These are phyloP conservation scores for Oxyruncus cristatus DNA, from an alignment of 2,113 vertebrate genomes.

Conservation along the genomic window DNA sequence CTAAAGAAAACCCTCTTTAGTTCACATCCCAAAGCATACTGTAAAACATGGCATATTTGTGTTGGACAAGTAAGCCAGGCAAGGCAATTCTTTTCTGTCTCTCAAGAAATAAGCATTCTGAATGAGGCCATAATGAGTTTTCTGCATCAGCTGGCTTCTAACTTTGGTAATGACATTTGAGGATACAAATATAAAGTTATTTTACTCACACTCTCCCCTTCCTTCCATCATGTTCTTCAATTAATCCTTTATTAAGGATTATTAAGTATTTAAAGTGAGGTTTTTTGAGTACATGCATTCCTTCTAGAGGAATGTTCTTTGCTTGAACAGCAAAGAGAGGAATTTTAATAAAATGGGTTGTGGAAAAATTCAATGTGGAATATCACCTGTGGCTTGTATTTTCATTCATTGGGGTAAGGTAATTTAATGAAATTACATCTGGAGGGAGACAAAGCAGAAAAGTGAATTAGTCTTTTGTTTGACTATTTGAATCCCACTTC, in stretches of 20 bases:
- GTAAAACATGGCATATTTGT: background rate
- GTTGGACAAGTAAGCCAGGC: background rate
- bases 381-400: background rate
- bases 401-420: background rate
- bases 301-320: background rate
- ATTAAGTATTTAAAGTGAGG: background rate
- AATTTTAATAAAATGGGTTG: background rate
- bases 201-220: constrained; percentile 23
- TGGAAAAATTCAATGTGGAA: background rate
- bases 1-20: background rate
- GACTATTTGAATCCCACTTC: background rate
- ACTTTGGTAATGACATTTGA: constrained; percentile 59
- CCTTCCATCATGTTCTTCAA: constrained; percentile 27
- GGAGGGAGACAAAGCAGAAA: background rate
- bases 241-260: too few species aligned
- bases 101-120: constrained; percentile 34
- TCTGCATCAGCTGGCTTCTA: constrained; percentile 51
- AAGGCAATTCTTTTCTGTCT: constrained; percentile 7
- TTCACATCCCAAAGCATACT: background rate
- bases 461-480: background rate
- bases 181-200: constrained; percentile 50
- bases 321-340: background rate
- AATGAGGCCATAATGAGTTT: constrained; percentile 44
- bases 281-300: background rate
- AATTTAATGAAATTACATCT: background rate